Percentiles rank a stretch among this genome's conserved stretches.
Conservation (phyloP, 2,888 invertebrate species). For the Micoletzkya japonica region DNA sequence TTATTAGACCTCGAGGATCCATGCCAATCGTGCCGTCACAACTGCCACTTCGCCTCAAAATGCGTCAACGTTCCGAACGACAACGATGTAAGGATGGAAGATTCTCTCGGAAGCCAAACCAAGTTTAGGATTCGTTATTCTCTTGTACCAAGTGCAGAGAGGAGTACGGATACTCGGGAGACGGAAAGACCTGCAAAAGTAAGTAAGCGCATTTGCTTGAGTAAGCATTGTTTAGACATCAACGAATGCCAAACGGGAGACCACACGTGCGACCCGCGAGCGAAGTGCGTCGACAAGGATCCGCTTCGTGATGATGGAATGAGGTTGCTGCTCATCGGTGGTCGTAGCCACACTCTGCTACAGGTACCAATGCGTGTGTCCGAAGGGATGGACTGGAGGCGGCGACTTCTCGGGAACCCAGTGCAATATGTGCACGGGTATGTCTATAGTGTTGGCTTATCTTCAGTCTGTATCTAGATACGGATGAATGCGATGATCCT, state of each 20-base stretch:
- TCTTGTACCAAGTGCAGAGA: not conserved
- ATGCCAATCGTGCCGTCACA: conserved; percentile 16
- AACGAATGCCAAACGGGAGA: conserved; percentile 12
- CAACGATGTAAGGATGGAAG: not conserved
- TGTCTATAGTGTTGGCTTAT: not conserved
- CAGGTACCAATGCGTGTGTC: conserved; percentile 22
- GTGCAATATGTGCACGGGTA: conserved; percentile 4
- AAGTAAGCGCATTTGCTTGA: not conserved
- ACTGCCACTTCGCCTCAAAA: conserved; percentile 23
- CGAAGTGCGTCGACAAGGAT: conserved; percentile 18
- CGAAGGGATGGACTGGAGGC: conserved; percentile 10
- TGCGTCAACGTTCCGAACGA: conserved; percentile 4
- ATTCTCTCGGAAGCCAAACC: too few species aligned
- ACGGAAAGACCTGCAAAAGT: conserved; percentile 20
- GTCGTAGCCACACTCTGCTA: not conserved
- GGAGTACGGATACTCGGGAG: not conserved
- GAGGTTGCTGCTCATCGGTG: too few species aligned
- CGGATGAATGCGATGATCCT: not conserved
- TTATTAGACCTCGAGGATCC: conserved; percentile 3
- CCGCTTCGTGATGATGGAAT: conserved; percentile 9
- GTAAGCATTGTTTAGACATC: conserved; percentile 10
- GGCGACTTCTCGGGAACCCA: too few species aligned
- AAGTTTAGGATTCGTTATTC: too few species aligned
- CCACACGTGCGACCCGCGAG: not conserved
- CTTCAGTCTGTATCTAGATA: not conserved